Conservation (phyloP, 2,888 invertebrate genomes). For the Orchesellides sinensis region DNA sequence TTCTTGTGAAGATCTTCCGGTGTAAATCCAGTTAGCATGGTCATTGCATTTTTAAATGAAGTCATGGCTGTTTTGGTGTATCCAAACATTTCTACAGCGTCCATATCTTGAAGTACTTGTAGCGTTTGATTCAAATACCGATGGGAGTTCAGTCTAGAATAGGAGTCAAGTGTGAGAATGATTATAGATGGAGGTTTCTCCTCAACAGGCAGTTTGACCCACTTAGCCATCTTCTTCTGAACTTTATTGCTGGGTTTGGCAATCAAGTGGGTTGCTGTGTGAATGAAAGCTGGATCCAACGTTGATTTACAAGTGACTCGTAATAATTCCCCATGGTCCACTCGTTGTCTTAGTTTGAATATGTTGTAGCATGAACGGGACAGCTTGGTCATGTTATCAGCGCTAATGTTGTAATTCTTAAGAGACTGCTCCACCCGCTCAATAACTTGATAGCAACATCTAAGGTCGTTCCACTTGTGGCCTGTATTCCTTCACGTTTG, state of each 20-base stretch:
- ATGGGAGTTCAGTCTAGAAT: constrained; percentile 35
- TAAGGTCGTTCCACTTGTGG: constrained; percentile 21
- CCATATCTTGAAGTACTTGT: constrained; percentile 11
- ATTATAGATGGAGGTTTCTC: constrained; percentile 39
- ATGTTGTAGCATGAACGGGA: neutral
- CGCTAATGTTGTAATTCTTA: constrained; percentile 20
- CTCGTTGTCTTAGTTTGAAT: no score
- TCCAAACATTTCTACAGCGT: constrained; percentile 49
- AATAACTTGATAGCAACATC: constrained; percentile 55
- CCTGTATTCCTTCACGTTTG: no score
- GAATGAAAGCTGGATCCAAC: constrained; percentile 48
- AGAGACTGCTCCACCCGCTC: constrained; percentile 56
- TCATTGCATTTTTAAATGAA: no score
- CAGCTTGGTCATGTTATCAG: constrained; percentile 39
- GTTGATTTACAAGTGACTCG: constrained; percentile 57
- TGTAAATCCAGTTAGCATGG: no score
- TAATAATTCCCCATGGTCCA: constrained; percentile 23
- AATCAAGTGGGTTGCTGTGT: neutral
- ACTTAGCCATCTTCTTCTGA: neutral
- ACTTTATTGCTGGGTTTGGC: neutral
- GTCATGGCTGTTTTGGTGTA: constrained; percentile 44
- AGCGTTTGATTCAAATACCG: constrained; percentile 30
- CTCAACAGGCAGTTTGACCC: neutral
- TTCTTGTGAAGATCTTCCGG: no score
- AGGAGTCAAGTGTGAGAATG: constrained; percentile 39